Conservation (phyloP, 2,888 invertebrate species). For the Synanthedon myopaeformis region DNA sequence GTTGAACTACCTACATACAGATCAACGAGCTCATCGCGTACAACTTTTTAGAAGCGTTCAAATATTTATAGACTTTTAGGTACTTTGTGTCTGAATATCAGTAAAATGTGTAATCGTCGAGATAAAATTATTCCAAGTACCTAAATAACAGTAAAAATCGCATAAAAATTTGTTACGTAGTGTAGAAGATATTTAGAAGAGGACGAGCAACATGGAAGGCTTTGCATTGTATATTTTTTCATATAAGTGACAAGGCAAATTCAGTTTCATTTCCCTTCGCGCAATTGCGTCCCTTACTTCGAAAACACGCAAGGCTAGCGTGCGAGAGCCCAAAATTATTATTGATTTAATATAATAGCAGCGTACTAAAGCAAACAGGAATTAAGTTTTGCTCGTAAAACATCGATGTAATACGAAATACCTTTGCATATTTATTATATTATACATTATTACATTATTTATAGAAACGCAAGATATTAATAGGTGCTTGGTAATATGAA, state of each 20-base stretch:
- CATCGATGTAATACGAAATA: not conserved
- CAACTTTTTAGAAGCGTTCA: not conserved
- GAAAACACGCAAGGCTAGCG: conserved; percentile 32
- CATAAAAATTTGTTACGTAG: too few relatives aligned
- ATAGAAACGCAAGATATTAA: too few relatives aligned
- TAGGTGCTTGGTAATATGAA: too few relatives aligned
- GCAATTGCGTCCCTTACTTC: not conserved
- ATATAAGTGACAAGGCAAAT: not conserved
- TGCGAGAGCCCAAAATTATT: conserved; percentile 33
- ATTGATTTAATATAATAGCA: conserved; percentile 49
- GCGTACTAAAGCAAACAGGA: conserved; percentile 18
- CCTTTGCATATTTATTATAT: not conserved
- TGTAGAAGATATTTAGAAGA: too few relatives aligned
- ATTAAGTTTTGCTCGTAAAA: conserved; percentile 6
- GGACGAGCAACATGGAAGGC: too few relatives aligned
- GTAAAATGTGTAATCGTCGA: too few relatives aligned
- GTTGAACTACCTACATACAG: not conserved
- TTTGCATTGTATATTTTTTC: too few relatives aligned
- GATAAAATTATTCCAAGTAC: too few relatives aligned
- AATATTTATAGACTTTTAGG: not conserved
- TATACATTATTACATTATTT: too few relatives aligned
- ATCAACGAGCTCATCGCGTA: not conserved
- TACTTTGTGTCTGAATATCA: not conserved
- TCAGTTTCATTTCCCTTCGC: not conserved
- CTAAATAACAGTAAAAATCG: too few relatives aligned